Evolutionary conservation across 2,888 invertebrate genomes (phyloP).

Genomic region (Mayetiola destructor): DNA sequence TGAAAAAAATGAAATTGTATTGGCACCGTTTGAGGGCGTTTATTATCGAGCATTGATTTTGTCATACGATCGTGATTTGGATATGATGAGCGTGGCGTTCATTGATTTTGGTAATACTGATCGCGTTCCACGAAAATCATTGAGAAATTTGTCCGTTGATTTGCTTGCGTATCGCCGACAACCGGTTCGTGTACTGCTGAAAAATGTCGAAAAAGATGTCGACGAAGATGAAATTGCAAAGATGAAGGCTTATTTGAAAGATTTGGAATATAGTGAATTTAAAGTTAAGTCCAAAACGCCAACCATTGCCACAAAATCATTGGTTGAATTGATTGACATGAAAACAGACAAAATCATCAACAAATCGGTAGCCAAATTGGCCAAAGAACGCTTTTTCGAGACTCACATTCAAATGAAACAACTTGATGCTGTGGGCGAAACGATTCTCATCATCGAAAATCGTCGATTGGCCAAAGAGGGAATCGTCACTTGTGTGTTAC

Average conservation of each 20-base stretch:
- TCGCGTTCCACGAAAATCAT: neutral
- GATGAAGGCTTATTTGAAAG: neutral
- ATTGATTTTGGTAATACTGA: constrained; percentile 28
- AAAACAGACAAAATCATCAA: neutral
- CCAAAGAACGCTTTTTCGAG: neutral
- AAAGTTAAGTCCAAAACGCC: neutral
- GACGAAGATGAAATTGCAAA: neutral
- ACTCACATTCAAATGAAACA: no score
- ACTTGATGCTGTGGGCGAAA: no score
- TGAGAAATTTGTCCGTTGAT: neutral
- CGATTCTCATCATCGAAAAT: no score
- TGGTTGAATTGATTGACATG: neutral
- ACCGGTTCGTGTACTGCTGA: neutral
- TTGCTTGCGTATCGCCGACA: neutral
- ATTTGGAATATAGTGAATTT: neutral
- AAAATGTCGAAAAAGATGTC: neutral
- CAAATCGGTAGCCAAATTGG: neutral
- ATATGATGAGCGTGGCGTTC: constrained; percentile 25
- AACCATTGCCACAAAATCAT: neutral
- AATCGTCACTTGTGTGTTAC: no score
- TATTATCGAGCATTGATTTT: constrained; percentile 27
- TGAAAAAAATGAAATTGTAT: neutral
- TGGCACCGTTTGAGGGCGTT: constrained; percentile 15
- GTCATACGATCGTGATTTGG: constrained; percentile 21
- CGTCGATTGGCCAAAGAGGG: no score